Evolutionary conservation across 2,888 invertebrate species (phyloP).

Genomic region (Drosophila barbarae): DNA sequence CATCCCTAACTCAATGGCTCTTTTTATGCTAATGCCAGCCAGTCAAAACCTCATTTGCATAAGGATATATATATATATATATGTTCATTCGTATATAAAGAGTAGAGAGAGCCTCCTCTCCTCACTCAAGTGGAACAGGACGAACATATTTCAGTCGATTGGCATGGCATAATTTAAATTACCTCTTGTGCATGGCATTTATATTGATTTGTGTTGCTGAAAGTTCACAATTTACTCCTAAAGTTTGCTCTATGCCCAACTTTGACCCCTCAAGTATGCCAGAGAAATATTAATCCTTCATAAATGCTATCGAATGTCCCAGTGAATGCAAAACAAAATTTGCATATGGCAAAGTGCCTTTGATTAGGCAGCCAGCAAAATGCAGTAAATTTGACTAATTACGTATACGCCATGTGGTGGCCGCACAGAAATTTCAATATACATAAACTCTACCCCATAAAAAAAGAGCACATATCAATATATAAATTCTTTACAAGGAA

Average conservation of each 20-base stretch:
- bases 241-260: neutral
- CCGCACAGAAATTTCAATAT: slow-evolving; percentile 38
- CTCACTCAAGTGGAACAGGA: slow-evolving; percentile 42
- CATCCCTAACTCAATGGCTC: slow-evolving; percentile 19
- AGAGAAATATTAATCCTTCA: slow-evolving; percentile 4
- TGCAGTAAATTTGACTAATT: slow-evolving; percentile 51
- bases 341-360: slow-evolving; percentile 9
- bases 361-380: slow-evolving; percentile 29
- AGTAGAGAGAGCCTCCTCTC: slow-evolving; percentile 4
- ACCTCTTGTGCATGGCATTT: slow-evolving; percentile 4
- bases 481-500: slow-evolving; percentile 32
- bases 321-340: neutral
- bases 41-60: slow-evolving; percentile 47
- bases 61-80: neutral
- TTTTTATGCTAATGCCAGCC: slow-evolving; percentile 58
- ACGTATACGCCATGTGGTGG: slow-evolving; percentile 51
- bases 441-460: slow-evolving; percentile 27
- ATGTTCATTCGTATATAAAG: neutral
- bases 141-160: slow-evolving; percentile 46
- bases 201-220: slow-evolving; percentile 12
- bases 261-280: slow-evolving; percentile 1
- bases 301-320: neutral
- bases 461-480: slow-evolving; percentile 33
- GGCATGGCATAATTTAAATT: slow-evolving; percentile 32
- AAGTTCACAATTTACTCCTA: neutral